phyloP scores from a whole-genome alignment of 2,888 invertebrate genomes.

The Torymus tubicola region DNA sequence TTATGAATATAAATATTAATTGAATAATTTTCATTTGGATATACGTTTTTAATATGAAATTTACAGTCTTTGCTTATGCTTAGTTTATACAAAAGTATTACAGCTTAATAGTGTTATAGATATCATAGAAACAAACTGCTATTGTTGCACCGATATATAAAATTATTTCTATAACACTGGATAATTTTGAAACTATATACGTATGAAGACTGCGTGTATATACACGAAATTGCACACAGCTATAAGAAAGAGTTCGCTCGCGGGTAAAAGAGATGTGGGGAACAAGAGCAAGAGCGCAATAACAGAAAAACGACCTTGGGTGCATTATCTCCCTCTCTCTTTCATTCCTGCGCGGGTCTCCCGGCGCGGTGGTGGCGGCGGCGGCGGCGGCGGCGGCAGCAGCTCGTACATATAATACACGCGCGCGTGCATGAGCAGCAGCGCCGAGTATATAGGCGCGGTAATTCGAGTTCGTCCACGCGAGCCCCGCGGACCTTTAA shows the following conservation, averaged over 20 bases:
- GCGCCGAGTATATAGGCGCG: neutral
- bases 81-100: too few relatives aligned
- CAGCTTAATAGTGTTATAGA: too few relatives aligned
- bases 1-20: too few relatives aligned
- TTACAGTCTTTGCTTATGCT: too few relatives aligned
- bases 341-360: neutral
- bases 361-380: neutral
- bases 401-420: too few relatives aligned
- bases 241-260: neutral
- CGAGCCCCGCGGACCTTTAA: conserved; percentile 40
- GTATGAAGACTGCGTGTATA: neutral
- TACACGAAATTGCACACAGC: neutral
- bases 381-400: too few relatives aligned
- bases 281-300: conserved; percentile 3
- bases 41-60: too few relatives aligned
- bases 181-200: neutral
- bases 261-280: neutral
- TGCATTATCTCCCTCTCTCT: conserved; percentile 21
- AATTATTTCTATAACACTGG: too few relatives aligned
- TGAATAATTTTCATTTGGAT: too few relatives aligned
- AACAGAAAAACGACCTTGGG: conserved; percentile 46
- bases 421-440: neutral
- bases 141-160: too few relatives aligned
- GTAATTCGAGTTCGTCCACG: conserved; percentile 35
- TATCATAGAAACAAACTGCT: too few relatives aligned